Conservation (phyloP, 2,888 invertebrate genomes). For the Ypsolopha scabrella region DNA sequence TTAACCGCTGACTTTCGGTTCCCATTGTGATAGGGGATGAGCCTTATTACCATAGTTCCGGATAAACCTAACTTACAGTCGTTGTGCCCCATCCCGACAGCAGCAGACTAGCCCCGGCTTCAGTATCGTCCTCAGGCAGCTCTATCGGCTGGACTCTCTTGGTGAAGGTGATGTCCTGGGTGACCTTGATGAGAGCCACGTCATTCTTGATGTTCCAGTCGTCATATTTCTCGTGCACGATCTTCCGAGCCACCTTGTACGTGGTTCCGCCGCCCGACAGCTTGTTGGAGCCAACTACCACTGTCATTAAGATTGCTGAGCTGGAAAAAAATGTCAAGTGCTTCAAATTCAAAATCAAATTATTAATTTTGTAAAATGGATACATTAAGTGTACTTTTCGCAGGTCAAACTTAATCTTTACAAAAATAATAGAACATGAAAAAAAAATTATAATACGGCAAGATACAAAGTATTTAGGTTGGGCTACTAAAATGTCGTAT, state of each 20-base stretch:
- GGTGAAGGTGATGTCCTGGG: slow-evolving; percentile 31
- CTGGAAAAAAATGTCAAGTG: slow-evolving; percentile 12
- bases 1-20: no score
- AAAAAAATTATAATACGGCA: no score
- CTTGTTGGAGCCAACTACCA: slow-evolving; percentile 60
- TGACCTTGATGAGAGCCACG: slow-evolving; percentile 48
- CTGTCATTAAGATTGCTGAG: slow-evolving; percentile 17
- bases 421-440: no score
- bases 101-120: slow-evolving; percentile 30
- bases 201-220: slow-evolving; percentile 40
- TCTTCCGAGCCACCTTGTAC: slow-evolving; percentile 38
- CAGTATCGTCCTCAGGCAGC: slow-evolving; percentile 35
- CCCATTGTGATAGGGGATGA: no score
- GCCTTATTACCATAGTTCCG: no score
- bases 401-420: no score
- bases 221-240: slow-evolving; percentile 52
- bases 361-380: no score
- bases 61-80: not conserved
- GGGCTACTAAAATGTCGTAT: no score
- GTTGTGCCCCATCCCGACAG: slow-evolving; percentile 60
- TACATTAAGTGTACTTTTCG: no score
- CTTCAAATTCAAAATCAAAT: no score
- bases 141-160: slow-evolving; percentile 38
- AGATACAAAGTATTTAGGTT: no score
- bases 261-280: slow-evolving; percentile 44